Conservation (phyloP, 92 coral and sea anemone species). For the Diadumene lineata region DNA sequence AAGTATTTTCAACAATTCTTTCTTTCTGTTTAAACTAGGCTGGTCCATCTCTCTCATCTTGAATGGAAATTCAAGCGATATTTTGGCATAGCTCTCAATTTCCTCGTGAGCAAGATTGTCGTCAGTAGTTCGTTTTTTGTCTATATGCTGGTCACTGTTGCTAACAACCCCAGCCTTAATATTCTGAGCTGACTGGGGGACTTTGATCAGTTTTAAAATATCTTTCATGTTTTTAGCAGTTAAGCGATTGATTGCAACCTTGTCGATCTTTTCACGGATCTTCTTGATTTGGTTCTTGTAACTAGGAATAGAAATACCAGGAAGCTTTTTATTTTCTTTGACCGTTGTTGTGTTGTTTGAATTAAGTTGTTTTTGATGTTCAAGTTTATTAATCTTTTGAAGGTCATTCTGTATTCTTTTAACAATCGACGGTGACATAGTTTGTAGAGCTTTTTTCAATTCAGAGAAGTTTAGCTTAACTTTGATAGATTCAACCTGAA, state of each 20-base stretch:
- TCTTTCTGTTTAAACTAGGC: not conserved
- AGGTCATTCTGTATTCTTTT: conserved; percentile 26
- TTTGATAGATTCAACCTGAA: conserved; percentile 40
- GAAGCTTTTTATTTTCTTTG: not conserved
- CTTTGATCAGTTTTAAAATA: conserved; percentile 13
- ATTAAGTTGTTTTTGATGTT: not conserved
- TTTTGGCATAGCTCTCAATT: conserved; percentile 23
- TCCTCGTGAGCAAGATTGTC: conserved; percentile 24
- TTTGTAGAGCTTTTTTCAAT: conserved; percentile 32
- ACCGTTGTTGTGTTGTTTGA: not conserved
- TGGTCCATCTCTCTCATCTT: not conserved
- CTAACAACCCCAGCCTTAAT: not conserved
- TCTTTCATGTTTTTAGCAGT: conserved; percentile 16
- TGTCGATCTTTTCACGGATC: conserved; percentile 17
- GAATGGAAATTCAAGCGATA: conserved; percentile 20
- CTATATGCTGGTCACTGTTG: not conserved
- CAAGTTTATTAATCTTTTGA: conserved; percentile 14
- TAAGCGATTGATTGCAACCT: conserved; percentile 10
- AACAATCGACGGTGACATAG: conserved; percentile 35
- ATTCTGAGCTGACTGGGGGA: conserved; percentile 6
- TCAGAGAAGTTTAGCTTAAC: conserved; percentile 43
- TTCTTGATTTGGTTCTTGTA: conserved; percentile 1
- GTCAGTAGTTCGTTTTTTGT: not conserved
- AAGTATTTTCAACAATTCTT: not conserved
- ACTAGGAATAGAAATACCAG: not conserved